Percentiles rank a stretch among this genome's conserved stretches.
These are phyloP conservation scores for Arbacia lixula DNA, from an alignment of 53 echinoderm and acorn worm genomes.

Conservation along the genomic window DNA sequence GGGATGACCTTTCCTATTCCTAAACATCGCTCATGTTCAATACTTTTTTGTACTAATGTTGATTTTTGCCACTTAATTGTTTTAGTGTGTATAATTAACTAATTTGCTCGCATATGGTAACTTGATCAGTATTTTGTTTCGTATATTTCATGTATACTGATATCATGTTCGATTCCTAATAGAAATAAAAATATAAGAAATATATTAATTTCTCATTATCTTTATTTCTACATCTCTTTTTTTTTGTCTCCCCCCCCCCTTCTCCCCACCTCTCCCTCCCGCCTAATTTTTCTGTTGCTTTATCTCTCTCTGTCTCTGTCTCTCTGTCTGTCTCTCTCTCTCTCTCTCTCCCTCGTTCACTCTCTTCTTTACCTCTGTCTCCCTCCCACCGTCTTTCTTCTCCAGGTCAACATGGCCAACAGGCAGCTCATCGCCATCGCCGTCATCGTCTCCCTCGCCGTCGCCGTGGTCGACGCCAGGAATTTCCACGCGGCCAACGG, in stretches of 20 bases:
- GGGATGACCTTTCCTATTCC: too few species aligned
- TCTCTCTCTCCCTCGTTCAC: not conserved
- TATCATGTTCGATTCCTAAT: too few species aligned
- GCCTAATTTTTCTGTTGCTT: too few species aligned
- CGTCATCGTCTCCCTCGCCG: conserved; percentile 26
- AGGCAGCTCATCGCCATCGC: conserved; percentile 30
- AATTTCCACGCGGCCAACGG: conserved; percentile 13
- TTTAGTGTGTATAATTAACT: too few species aligned
- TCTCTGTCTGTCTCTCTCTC: not conserved
- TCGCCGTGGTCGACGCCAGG: conserved; percentile 35
- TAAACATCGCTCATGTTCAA: too few species aligned
- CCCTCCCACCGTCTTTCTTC: not conserved
- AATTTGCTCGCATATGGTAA: too few species aligned
- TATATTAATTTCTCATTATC: too few species aligned
- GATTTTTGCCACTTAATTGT: too few species aligned
- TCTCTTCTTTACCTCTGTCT: not conserved
- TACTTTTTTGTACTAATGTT: too few species aligned
- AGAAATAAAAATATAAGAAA: too few species aligned
- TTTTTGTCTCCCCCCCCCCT: not conserved
- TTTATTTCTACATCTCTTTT: not conserved
- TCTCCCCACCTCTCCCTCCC: not conserved
- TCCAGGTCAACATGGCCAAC: conserved; percentile 25
- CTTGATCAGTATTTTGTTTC: too few species aligned
- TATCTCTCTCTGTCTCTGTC: not conserved
- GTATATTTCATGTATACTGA: too few species aligned